Conservation (phyloP, 2,113 vertebrate genomes). For the Eudorcas thomsonii region DNA sequence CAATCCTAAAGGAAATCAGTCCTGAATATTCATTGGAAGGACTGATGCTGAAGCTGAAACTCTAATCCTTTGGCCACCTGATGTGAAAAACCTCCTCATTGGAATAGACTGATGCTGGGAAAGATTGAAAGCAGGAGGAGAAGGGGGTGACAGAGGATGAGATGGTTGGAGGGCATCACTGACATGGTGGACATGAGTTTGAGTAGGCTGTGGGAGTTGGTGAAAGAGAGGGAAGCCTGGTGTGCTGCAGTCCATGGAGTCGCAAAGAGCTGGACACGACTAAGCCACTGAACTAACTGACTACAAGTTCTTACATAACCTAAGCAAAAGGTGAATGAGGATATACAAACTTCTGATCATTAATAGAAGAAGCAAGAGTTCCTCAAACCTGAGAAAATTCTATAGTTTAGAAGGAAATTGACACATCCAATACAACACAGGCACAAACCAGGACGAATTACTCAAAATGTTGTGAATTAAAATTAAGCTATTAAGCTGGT, state of each 20-base stretch:
- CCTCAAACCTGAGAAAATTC: background rate
- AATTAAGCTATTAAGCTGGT: background rate
- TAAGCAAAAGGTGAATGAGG: background rate
- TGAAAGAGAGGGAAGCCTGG: background rate
- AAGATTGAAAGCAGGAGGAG: background rate
- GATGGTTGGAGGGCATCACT: background rate
- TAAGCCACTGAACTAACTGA: background rate
- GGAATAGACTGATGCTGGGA: background rate
- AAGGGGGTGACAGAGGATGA: background rate
- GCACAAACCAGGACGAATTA: background rate
- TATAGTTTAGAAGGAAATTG: background rate
- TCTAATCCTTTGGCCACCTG: background rate
- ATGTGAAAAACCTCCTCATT: fast-evolving
- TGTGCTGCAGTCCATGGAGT: background rate
- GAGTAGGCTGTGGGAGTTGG: background rate
- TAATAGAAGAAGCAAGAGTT: background rate
- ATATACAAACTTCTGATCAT: background rate
- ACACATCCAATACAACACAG: background rate
- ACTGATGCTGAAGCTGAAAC: background rate
- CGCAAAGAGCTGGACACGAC: fast-evolving
- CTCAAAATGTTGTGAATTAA: background rate
- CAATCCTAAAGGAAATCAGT: background rate
- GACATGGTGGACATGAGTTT: background rate
- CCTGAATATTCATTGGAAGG: too few relatives aligned
- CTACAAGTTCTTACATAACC: background rate